Evolutionary conservation across 1,140 invertebrate genomes (phyloP), one percentile per base, ranked within the genome.

Genomic region (Phortica variegata): DNA sequence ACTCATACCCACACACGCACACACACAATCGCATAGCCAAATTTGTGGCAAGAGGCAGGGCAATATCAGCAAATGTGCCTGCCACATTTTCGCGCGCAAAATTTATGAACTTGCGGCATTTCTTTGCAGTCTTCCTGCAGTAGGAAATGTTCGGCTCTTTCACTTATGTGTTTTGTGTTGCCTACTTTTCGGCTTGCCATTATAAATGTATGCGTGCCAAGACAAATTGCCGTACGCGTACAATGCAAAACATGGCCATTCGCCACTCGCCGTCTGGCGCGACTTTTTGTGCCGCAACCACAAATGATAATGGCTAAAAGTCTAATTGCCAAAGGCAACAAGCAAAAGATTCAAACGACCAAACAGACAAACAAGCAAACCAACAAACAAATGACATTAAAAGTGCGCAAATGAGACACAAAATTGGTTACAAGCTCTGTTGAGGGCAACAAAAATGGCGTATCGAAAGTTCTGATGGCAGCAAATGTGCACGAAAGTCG

Each of bases 151-250:
- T 9, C 13, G 32, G 8, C 9, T 6, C 23, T 26, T n/a, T 9
- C 13, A 15, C 32, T 34, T 61, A 56, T 59, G 60, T 57, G 34
- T 15, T 49, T 41, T 44, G 45, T 47, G 61, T 56, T 58, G 62
- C 62, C 61, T 55, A 66, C 62, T 54, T 59, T 48, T 32, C 48
- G 54, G 60, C 60, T 54, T 58, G 58, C 60, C 61, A 38, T 38
- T 38, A 8, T 38, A 12, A 17, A 65, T 26, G 23, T 26, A 26
- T 26, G 23, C 23, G 23, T 26, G 10, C 23, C 56, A 58, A 63
- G 57, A 68, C 56, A 68, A 68, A 68, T 68, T 68, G 62, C 62
- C 56, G 51, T 66, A n/a, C n/a, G n/a, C n/a, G n/a, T n/a, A n/a
- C n/a, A n/a, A n/a, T n/a, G n/a, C n/a, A 55, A 60, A 59, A 65